Evolutionary conservation across 1,140 invertebrate species (phyloP).

Genomic region (Macrobrachium rosenbergii): DNA sequence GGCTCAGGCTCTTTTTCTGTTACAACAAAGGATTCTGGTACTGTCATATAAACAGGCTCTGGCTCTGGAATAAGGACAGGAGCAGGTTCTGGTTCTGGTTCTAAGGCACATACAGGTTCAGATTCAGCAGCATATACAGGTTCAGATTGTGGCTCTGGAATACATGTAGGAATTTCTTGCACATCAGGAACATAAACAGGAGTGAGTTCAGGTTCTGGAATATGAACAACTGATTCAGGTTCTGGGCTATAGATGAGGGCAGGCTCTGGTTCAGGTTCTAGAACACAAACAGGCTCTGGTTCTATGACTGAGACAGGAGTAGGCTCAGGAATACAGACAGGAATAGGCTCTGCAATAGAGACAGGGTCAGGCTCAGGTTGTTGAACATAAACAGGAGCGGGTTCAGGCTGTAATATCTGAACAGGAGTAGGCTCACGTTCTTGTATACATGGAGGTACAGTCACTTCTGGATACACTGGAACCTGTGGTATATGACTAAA

Average conservation of each 20-base stretch:
- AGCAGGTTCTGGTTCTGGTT: constrained; percentile 11
- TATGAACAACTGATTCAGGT: neutral
- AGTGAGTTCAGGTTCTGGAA: constrained; percentile 17
- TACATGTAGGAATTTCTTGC: neutral
- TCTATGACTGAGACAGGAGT: constrained; percentile 16
- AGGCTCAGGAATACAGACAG: constrained; percentile 1
- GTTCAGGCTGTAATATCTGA: constrained; percentile 17
- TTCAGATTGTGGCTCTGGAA: neutral
- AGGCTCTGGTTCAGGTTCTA: constrained; percentile 32
- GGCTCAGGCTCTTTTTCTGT: neutral
- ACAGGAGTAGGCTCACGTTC: constrained; percentile 37
- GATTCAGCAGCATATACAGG: neutral
- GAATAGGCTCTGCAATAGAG: constrained; percentile 5
- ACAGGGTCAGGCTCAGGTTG: constrained; percentile 25
- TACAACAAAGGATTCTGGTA: neutral
- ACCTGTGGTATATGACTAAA: too few species aligned
- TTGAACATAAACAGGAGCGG: constrained; percentile 25
- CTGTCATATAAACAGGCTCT: neutral
- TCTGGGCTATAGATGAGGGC: neutral
- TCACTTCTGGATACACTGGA: too few species aligned
- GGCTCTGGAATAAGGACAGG: neutral
- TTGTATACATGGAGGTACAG: neutral
- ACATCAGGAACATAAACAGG: neutral
- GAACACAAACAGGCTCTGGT: neutral
- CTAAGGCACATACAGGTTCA: neutral